A percentile compares a stretch with the other conserved stretches of the same genome.
Evolutionary conservation across 2,888 invertebrate genomes (phyloP).

Genomic region (Andrena praecox): DNA sequence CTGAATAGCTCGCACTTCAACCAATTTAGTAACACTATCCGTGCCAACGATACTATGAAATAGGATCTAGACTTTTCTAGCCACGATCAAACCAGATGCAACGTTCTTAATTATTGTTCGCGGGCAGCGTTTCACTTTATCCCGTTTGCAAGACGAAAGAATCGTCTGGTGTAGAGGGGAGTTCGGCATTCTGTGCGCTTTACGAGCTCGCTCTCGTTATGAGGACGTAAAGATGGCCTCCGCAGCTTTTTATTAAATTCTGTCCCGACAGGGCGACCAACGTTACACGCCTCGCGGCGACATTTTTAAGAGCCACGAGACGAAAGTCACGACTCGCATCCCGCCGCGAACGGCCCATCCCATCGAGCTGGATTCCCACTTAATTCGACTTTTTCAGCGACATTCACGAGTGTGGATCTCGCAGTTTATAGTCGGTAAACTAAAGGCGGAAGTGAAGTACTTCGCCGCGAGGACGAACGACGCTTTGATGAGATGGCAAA

Average conservation of each 20-base stretch:
- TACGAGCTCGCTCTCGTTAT: conserved; percentile 69
- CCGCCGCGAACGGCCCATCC: conserved; percentile 41
- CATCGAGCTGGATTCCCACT: conserved; percentile 44
- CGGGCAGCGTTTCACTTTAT: background rate
- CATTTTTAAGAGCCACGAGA: conserved; percentile 59
- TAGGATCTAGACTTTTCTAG: conserved; percentile 6
- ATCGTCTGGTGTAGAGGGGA: conserved; percentile 10
- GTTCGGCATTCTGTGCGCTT: conserved; percentile 60
- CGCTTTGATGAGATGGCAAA: background rate
- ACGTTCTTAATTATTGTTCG: conserved; percentile 56
- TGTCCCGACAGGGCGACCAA: conserved; percentile 48
- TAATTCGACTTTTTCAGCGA: conserved; percentile 37
- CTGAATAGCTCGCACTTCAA: too few relatives aligned
- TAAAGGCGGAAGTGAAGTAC: background rate
- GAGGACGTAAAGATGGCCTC: conserved; percentile 66
- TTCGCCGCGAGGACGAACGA: background rate
- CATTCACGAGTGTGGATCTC: conserved; percentile 4
- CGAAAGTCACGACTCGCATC: conserved; percentile 40
- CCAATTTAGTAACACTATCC: background rate
- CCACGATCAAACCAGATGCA: conserved; percentile 23
- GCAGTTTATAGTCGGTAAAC: conserved; percentile 3
- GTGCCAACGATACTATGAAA: background rate
- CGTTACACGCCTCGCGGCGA: conserved; percentile 49
- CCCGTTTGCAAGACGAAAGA: background rate
- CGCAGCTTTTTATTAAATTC: conserved; percentile 71